These are phyloP conservation scores for Gambusia affinis DNA, from an alignment of 2,113 vertebrate genomes.

Conservation along the genomic window DNA sequence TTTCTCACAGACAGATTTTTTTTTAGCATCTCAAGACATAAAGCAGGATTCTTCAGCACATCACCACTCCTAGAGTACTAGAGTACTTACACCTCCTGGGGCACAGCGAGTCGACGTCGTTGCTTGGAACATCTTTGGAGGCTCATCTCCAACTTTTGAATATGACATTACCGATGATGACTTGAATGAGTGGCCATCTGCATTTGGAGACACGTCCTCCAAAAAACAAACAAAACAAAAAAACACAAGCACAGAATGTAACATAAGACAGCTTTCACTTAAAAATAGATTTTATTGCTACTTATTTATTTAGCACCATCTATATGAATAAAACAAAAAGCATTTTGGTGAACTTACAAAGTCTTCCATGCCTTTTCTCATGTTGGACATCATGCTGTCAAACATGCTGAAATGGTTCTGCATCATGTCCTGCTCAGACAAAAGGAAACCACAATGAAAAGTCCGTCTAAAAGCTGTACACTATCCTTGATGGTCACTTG, in stretches of 20 bases:
- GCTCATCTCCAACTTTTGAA: slow-evolving; percentile 88
- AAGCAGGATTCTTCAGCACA: not conserved
- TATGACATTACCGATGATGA: slow-evolving; percentile 94
- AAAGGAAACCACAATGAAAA: slow-evolving; percentile 1
- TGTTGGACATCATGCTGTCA: slow-evolving; percentile 87
- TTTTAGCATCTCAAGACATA: not conserved
- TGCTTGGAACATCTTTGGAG: slow-evolving; percentile 92
- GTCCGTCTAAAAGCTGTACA: not conserved
- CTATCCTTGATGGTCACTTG: not conserved
- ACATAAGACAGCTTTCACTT: not conserved
- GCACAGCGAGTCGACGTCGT: slow-evolving; percentile 84
- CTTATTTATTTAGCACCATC: not conserved
- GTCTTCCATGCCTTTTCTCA: slow-evolving; percentile 86
- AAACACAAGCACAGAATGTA: slow-evolving; percentile 9
- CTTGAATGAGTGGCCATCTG: slow-evolving; percentile 86
- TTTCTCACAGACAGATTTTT: not conserved
- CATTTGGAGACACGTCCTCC: slow-evolving; percentile 82
- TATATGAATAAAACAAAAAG: not conserved
- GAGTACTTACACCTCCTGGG: slow-evolving; percentile 90
- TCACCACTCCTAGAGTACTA: not conserved
- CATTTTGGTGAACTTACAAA: slow-evolving; percentile 82
- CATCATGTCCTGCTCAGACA: slow-evolving; percentile 73
- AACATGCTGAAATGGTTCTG: slow-evolving; percentile 84
- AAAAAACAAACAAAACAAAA: slow-evolving; percentile 33
- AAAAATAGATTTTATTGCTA: not conserved